Conservation (phyloP, 2,888 invertebrate genomes). For the Slavum lentiscoides region DNA sequence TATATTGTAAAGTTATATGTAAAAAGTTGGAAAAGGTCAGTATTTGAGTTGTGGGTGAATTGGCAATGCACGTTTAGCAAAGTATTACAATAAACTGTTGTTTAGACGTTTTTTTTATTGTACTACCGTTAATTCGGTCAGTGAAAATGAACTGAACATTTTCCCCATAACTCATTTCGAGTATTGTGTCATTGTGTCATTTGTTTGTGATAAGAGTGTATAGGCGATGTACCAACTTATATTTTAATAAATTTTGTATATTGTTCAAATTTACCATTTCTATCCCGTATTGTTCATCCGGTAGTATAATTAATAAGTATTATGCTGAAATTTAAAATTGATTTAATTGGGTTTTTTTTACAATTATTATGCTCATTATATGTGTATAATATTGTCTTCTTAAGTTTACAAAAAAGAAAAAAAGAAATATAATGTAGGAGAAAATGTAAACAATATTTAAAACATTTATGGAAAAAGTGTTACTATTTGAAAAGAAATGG, state of each 20-base stretch:
- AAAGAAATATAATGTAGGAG: too few species aligned
- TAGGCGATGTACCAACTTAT: conserved; percentile 25
- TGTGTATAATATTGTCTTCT: too few species aligned
- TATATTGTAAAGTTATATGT: conserved; percentile 18
- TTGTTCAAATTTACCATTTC: conserved; percentile 25
- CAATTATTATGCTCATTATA: too few species aligned
- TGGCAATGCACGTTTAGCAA: background rate
- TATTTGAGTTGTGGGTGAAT: conserved; percentile 1
- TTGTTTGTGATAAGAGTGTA: conserved; percentile 24
- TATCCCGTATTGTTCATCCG: background rate
- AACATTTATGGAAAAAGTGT: too few species aligned
- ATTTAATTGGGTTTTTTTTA: too few species aligned
- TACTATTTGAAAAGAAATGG: too few species aligned
- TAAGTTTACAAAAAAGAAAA: too few species aligned
- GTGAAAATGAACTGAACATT: conserved; percentile 7
- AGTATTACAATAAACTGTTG: background rate
- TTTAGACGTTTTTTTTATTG: conserved; percentile 28
- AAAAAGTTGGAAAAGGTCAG: conserved; percentile 13
- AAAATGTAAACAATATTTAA: too few species aligned
- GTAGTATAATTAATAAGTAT: too few species aligned
- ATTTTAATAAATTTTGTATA: conserved; percentile 29
- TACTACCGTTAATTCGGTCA: conserved; percentile 16
- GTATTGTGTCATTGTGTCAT: conserved; percentile 15
- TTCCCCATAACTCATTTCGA: background rate
- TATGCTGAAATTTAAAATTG: too few species aligned